Evolutionary conservation across 2,888 invertebrate genomes (phyloP).

Genomic region (Oegoconia quadripuncta): DNA sequence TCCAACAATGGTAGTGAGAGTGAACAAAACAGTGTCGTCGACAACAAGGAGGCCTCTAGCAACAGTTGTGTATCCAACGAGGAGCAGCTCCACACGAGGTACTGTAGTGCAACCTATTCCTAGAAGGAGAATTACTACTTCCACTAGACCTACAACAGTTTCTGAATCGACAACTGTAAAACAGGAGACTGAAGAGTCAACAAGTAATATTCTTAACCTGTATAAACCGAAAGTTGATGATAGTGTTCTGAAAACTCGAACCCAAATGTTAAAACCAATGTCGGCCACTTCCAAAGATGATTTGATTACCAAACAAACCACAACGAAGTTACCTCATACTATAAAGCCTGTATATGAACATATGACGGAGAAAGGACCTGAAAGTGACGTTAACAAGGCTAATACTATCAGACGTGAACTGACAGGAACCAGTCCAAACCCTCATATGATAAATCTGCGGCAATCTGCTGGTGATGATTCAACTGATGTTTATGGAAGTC

Average conservation of each 20-base stretch:
- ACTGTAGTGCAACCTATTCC: conserved; percentile 84
- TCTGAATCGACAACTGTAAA: conserved; percentile 48
- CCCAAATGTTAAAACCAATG: conserved; percentile 60
- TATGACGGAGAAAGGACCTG: conserved; percentile 59
- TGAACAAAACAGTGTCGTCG: conserved; percentile 64
- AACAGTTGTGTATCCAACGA: conserved; percentile 73
- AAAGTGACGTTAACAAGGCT: conserved; percentile 60
- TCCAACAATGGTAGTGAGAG: conserved; percentile 61
- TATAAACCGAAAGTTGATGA: conserved; percentile 58
- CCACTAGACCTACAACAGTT: conserved; percentile 45
- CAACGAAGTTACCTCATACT: conserved; percentile 55
- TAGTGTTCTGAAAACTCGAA: conserved; percentile 40
- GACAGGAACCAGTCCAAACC: conserved; percentile 74
- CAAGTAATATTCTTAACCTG: conserved; percentile 50
- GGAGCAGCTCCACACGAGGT: conserved; percentile 77
- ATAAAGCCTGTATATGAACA: conserved; percentile 78
- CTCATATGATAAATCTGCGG: conserved; percentile 77
- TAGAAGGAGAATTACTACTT: conserved; percentile 65
- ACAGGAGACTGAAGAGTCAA: conserved; percentile 49
- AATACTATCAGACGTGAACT: conserved; percentile 82
- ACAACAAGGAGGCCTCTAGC: conserved; percentile 74
- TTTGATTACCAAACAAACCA: conserved; percentile 61
- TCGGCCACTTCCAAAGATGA: conserved; percentile 51
- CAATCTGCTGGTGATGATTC: conserved; percentile 83
- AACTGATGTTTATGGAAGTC: conserved; percentile 83